A percentile compares a stretch with the other conserved stretches of the same genome.
Conservation (phyloP, 1,140 invertebrate genomes). For the Akabosia matsudoensis region DNA sequence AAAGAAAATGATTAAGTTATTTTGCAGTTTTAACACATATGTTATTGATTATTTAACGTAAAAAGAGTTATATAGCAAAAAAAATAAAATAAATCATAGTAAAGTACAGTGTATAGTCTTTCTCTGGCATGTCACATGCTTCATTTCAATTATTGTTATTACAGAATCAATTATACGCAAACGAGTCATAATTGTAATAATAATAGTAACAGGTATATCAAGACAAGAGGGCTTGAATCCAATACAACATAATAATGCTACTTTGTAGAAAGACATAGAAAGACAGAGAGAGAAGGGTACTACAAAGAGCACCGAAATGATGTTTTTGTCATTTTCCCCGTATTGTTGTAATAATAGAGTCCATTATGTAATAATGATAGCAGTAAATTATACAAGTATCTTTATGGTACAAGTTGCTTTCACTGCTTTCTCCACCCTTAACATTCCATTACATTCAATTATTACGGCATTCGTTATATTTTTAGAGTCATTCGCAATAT, state of each 20-base stretch:
- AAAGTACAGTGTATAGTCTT: constrained; percentile 14
- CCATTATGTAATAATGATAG: not conserved
- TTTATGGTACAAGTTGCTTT: constrained; percentile 15
- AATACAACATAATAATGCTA: constrained; percentile 23
- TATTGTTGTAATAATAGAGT: constrained; percentile 15
- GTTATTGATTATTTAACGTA: not conserved
- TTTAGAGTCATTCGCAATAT: no score
- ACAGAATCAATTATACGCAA: constrained; percentile 13
- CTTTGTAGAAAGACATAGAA: constrained; percentile 13
- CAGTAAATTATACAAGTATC: no score
- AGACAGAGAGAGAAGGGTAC: constrained; percentile 18
- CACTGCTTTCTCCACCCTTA: constrained; percentile 13
- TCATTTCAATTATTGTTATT: constrained; percentile 10
- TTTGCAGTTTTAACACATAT: not conserved
- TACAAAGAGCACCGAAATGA: constrained; percentile 26
- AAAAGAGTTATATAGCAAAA: no score
- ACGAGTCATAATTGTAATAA: constrained; percentile 2
- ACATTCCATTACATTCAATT: constrained; percentile 2
- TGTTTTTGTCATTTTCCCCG: constrained; percentile 9
- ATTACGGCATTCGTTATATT: constrained; percentile 2
- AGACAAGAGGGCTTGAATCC: constrained; percentile 13
- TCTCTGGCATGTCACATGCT: constrained; percentile 16
- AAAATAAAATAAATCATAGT: not conserved
- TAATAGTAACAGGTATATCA: not conserved
- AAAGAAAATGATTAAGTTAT: constrained; percentile 47